Percentiles rank a stretch among this genome's conserved stretches.
These are phyloP conservation scores for Cynaeus angustus DNA, from an alignment of 2,888 invertebrate genomes.

Conservation along the genomic window DNA sequence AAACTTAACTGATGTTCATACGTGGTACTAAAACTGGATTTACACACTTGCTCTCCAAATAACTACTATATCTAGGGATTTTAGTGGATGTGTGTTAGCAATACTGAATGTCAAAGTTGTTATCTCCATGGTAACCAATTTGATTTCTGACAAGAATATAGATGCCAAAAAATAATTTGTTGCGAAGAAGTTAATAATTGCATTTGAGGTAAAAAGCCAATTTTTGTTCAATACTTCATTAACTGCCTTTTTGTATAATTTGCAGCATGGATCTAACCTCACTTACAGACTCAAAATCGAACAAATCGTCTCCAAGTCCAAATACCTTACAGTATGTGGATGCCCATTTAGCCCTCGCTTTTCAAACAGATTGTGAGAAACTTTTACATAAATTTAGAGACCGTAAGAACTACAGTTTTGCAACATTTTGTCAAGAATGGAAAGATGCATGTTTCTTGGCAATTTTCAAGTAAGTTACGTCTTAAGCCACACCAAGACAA, in stretches of 20 bases:
- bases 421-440: conserved; percentile 62
- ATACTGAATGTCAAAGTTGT: not conserved
- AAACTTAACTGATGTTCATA: too few relatives aligned
- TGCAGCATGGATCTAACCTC: conserved; percentile 22
- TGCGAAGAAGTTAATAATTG: too few relatives aligned
- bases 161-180: too few relatives aligned
- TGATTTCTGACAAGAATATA: not conserved
- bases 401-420: conserved; percentile 55
- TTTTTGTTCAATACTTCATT: too few relatives aligned
- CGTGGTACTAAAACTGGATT: too few relatives aligned
- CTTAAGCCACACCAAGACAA: not conserved
- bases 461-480: conserved; percentile 60
- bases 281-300: not conserved
- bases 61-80: too few relatives aligned
- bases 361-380: conserved; percentile 62
- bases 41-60: too few relatives aligned
- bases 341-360: conserved; percentile 57
- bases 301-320: not conserved
- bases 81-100: too few relatives aligned
- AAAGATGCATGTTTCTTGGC: conserved; percentile 58
- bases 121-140: not conserved
- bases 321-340: conserved; percentile 44
- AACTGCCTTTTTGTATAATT: not conserved
- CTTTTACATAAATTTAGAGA: conserved; percentile 61
- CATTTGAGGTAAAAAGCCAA: too few relatives aligned